Evolutionary conservation across 1,140 invertebrate genomes (phyloP).

Genomic region (Pemphigus obesinymphae): DNA sequence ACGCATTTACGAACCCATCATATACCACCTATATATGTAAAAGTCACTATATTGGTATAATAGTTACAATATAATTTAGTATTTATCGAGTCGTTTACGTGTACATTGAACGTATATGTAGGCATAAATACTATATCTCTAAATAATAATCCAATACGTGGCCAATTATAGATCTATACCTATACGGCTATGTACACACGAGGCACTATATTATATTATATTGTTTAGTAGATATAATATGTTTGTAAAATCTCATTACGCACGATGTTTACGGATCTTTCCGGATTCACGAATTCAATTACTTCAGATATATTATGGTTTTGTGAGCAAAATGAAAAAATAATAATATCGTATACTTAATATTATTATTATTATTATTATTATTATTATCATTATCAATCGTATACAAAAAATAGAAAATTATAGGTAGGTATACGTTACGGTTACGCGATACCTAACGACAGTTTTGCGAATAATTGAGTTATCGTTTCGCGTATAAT

Average conservation of each 20-base stretch:
- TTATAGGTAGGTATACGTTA: too few species aligned
- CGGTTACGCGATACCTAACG: background rate
- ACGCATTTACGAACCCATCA: too few species aligned
- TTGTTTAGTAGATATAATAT: background rate
- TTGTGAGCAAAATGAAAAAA: too few species aligned
- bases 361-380: too few species aligned
- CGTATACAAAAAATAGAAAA: background rate
- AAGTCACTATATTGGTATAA: too few species aligned
- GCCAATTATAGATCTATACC: background rate
- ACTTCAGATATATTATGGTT: background rate
- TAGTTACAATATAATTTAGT: too few species aligned
- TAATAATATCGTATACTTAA: too few species aligned
- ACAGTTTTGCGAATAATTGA: background rate
- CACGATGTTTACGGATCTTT: background rate
- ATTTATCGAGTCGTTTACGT: background rate
- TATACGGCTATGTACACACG: too few species aligned
- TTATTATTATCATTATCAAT: background rate
- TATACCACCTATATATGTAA: too few species aligned
- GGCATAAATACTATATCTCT: background rate
- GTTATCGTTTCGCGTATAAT: too few species aligned
- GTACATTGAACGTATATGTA: too few species aligned
- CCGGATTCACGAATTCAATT: background rate
- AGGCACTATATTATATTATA: too few species aligned
- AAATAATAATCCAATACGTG: background rate
- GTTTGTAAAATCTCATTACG: background rate